phyloP scores from a whole-genome alignment of 2,113 vertebrate species.

The Rhodinocichla rosea region DNA sequence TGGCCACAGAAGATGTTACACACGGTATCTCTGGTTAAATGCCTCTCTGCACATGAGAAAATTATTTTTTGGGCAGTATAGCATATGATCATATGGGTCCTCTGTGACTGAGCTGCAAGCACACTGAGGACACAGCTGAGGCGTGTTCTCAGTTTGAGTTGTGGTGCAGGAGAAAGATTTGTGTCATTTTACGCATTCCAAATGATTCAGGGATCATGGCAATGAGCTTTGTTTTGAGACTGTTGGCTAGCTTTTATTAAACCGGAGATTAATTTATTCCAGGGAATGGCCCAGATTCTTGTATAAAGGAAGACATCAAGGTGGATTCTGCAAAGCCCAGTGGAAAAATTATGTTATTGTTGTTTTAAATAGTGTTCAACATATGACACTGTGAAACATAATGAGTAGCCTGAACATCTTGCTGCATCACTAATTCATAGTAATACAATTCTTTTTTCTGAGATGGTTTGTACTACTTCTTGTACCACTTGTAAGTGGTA shows the following conservation, averaged over 20 bases:
- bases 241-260: not conserved
- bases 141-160: not conserved
- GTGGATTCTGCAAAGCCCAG: not conserved
- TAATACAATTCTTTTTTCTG: not conserved
- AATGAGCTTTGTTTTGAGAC: not conserved
- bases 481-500: not conserved
- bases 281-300: not conserved
- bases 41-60: not conserved
- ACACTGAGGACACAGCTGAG: not conserved
- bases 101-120: not conserved
- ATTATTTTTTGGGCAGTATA: conserved; percentile 21
- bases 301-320: not conserved
- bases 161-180: not conserved
- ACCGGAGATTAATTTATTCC: not conserved
- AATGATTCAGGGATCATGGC: not conserved
- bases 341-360: not conserved
- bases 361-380: not conserved
- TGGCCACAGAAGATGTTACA: not conserved
- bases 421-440: conserved; percentile 14
- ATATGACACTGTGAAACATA: not conserved
- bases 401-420: not conserved
- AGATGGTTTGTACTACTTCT: not conserved
- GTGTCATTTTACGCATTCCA: not conserved
- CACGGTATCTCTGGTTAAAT: not conserved
- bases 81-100: conserved; percentile 28